Base-by-base conservation (phyloP, 2,888 invertebrate genomes). In the Plagiodera versicolora region DNA sequence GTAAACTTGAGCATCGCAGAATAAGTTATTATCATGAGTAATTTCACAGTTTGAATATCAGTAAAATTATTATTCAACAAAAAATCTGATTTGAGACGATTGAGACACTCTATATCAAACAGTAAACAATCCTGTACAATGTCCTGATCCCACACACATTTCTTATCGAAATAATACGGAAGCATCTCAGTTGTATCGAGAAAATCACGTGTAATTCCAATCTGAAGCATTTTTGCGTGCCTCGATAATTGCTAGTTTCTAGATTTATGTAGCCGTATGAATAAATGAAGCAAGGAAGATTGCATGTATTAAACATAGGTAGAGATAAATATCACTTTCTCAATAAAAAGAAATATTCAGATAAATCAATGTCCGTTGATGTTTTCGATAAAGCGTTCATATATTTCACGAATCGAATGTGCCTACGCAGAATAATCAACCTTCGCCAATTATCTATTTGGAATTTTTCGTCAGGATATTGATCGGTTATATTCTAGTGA, bases 281-380 rank as follows among this genome's bases (percentile, higher is more conserved):
- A 59, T 52, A 59, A 54, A 46, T 24, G 59, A 14, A 49, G 35
- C 30, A 48, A 3, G 24, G 59, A 59, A 59, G 48, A 54, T 53
- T 59, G 59, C 59, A 39, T 55, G 49, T 48, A 59, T 54, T 55
- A 48, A 54, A 59, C 44, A 28, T 53, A 19, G 35, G 28, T 9
- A 16, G 20, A 59, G 59, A 59, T 59, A 24, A 48, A 59, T 54
- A 59, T 59, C 59, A 55, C 54, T 50, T 55, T 59, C 47, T 44
- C 54, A 48, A 54, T 48, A 54, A 16, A 39, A 11, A 18, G 59
- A 54, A 54, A 44, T 49, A 54, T 9, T 49, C 49, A 24, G 30
- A 59, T 59, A 59, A 59, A 59, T 59, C 59, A 54, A 55, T 53
- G 53, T 30, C 32, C 19, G n/a, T 11, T 30, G 32, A 51, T 51